Percentiles rank a stretch among this genome's conserved stretches.
phyloP scores from a whole-genome alignment of 1,140 invertebrate species.

The Heliconius melpomene region DNA sequence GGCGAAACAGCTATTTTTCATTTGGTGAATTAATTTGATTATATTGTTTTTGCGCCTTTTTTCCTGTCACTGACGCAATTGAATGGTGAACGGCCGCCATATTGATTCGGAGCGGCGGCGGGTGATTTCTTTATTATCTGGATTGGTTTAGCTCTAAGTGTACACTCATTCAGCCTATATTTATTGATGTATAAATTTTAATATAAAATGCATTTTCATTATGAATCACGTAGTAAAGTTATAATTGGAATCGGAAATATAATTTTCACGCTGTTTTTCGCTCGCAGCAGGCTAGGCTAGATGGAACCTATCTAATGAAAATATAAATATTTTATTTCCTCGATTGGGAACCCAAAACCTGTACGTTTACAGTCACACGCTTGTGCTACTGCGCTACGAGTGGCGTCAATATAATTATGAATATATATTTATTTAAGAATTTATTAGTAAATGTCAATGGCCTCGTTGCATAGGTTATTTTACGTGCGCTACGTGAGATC shows the following conservation, averaged over 20 bases:
- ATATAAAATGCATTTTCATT: not conserved
- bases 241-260: not conserved
- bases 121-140: not conserved
- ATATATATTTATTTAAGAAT: not conserved
- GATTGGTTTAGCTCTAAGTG: not conserved
- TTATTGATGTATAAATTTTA: not conserved
- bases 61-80: constrained; percentile 12
- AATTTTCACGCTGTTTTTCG: not conserved
- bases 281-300: too few species aligned
- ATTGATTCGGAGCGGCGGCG: not conserved
- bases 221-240: not conserved
- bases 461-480: constrained; percentile 11
- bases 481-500: constrained; percentile 6
- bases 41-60: constrained; percentile 9
- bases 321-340: too few species aligned
- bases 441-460: constrained; percentile 20
- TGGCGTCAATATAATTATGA: too few species aligned
- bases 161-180: not conserved
- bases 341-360: too few species aligned
- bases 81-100: constrained; percentile 10
- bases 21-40: constrained; percentile 12
- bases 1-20: not conserved
- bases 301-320: too few species aligned
- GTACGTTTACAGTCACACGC: not conserved
- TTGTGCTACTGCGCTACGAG: too few species aligned